These are phyloP conservation scores for Neomorphus geoffroyi DNA, from an alignment of 2,797 vertebrate species.

Conservation along the genomic window DNA sequence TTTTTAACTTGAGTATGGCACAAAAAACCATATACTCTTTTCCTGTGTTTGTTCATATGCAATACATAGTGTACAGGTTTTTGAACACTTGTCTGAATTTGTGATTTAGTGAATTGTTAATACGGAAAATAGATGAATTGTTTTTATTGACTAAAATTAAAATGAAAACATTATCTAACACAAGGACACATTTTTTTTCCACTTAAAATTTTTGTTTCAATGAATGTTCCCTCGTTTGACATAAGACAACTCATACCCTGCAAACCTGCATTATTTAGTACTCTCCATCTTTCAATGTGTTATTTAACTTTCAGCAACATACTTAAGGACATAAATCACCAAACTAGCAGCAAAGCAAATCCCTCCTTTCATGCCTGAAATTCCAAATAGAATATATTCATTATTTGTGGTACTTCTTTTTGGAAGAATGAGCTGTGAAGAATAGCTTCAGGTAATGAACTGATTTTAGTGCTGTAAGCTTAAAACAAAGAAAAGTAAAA, in stretches of 20 bases:
- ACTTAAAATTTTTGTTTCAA: background rate
- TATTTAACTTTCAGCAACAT: background rate
- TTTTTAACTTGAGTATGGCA: background rate
- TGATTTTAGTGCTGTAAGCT: background rate
- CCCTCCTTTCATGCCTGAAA: background rate
- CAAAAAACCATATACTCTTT: background rate
- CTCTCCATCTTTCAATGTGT: background rate
- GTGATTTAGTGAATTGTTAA: background rate
- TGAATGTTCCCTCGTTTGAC: background rate
- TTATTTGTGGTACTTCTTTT: background rate
- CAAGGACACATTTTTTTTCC: background rate
- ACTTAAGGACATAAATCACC: background rate
- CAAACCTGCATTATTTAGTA: conserved; percentile 7
- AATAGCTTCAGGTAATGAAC: background rate
- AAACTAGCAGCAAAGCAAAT: background rate
- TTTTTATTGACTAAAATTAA: background rate
- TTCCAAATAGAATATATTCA: background rate
- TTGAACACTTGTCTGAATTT: background rate
- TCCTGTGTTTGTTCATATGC: background rate
- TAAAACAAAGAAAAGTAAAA: background rate
- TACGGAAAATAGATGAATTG: background rate
- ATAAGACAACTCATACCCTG: background rate
- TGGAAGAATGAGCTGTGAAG: background rate
- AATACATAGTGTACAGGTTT: background rate
- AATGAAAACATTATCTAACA: background rate